Base-by-base conservation (phyloP, 2,797 vertebrate genomes). In the Coregonus ussuriensis region DNA sequence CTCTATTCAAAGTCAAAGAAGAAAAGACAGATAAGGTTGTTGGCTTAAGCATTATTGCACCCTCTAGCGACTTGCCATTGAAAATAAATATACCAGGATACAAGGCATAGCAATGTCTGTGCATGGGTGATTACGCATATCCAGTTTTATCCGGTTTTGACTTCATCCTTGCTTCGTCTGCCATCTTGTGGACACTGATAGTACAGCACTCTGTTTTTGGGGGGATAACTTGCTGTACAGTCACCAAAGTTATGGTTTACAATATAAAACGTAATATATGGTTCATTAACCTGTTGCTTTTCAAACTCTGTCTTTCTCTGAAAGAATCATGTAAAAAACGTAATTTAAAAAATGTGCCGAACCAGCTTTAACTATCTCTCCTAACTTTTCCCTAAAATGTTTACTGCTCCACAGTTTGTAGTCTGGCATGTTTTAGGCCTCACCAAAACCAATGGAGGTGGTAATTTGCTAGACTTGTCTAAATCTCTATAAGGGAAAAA, bases 171-270 rank as follows among this genome's bases (percentile, higher is more conserved):
- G 75, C 67, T 35, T 65, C 76, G 29, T 31, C 71, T 81, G 79
- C 86, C 84, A 87, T 75, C 84, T 83, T 80, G 82, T 80, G 86
- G 72, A 35, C 51, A 41, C 68, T 6, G 29, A 51, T 51, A 52
- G 71, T 56, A 52, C 62, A n/a, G 63, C 74, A 77, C 29, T 52
- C 53, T 56, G 71, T 72, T 72, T 70, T 70, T 31, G n/a, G 15
- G 16, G 3, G 16, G 29, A 51, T 72, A 18, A 31, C 25, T n/a
- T 72, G 29, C 15, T 18, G 25, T 14, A 16, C 47, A 6, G 21
- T n/a, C 37, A 47, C 35, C 9, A 41, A 21, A 21, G 37, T n/a
- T 7, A 11, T 4, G 15, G 16, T 18, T 29, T 25, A 59, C 52
- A 52, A 71, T 37, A 2, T 68, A 47, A 47, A 9, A 47, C 9